These are phyloP conservation scores for Asbolus verrucosus DNA, from an alignment of 1,140 invertebrate species.

Conservation along the genomic window DNA sequence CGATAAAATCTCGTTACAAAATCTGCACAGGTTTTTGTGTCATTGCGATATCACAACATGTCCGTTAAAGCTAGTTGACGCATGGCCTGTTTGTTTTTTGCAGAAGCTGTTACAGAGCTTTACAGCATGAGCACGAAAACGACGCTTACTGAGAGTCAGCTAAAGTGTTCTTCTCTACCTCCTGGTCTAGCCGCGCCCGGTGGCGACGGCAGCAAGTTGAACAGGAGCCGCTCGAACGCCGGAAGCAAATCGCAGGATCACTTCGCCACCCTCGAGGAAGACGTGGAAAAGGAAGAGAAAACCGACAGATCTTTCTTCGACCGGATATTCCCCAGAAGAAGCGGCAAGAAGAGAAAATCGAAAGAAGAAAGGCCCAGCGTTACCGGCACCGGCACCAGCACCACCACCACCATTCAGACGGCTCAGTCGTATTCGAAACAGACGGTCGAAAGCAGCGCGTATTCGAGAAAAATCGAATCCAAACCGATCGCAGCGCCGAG, in stretches of 20 bases:
- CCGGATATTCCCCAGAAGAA: conserved; percentile 73
- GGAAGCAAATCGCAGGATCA: conserved; percentile 61
- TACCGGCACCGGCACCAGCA: too few relatives aligned
- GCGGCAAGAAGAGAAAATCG: conserved; percentile 70
- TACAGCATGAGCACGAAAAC: conserved; percentile 56
- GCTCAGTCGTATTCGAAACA: not conserved
- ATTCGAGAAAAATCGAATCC: conserved; percentile 34
- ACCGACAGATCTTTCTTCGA: conserved; percentile 75
- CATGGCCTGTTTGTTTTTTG: conserved; percentile 58
- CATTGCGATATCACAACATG: too few relatives aligned
- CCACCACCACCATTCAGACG: conserved; percentile 33
- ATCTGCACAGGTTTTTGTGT: too few relatives aligned
- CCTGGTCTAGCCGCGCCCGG: conserved; percentile 70
- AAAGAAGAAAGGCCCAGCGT: conserved; percentile 46
- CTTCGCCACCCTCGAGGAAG: conserved; percentile 58
- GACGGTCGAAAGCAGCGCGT: not conserved
- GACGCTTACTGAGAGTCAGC: conserved; percentile 68
- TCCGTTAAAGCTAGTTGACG: conserved; percentile 47
- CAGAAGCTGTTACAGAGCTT: conserved; percentile 62
- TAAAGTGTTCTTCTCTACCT: conserved; percentile 77
- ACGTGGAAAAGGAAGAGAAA: conserved; percentile 67
- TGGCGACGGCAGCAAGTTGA: conserved; percentile 67
- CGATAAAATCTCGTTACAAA: too few relatives aligned
- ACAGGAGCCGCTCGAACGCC: conserved; percentile 65
- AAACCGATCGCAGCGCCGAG: conserved; percentile 55